Evolutionary conservation across 2,888 invertebrate genomes (phyloP).

Genomic region (Cetonia aurata): DNA sequence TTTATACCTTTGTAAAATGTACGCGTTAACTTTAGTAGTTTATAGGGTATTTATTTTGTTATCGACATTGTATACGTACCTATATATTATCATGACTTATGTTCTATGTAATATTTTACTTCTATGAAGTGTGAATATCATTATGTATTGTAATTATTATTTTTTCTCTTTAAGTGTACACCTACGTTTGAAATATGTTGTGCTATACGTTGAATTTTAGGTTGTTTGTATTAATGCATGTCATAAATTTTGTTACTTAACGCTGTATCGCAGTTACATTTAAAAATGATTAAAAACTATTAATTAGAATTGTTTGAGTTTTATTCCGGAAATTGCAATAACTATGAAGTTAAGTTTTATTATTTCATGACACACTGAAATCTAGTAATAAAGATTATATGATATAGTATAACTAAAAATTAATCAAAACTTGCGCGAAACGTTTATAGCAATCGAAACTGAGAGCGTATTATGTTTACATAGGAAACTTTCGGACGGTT

Average conservation of each 20-base stretch:
- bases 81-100: slow-evolving; percentile 2
- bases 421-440: too few relatives aligned
- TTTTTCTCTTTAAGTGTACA: slow-evolving; percentile 28
- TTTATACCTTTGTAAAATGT: slow-evolving; percentile 37
- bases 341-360: too few relatives aligned
- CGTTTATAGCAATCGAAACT: too few relatives aligned
- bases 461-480: too few relatives aligned
- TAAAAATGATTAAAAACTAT: slow-evolving; percentile 32
- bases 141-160: slow-evolving; percentile 18
- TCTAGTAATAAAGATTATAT: too few relatives aligned
- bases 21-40: slow-evolving; percentile 34
- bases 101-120: slow-evolving; percentile 22
- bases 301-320: neutral
- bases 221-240: slow-evolving; percentile 38
- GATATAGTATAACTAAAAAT: too few relatives aligned
- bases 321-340: too few relatives aligned
- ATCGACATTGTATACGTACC: slow-evolving; percentile 26
- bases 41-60: slow-evolving; percentile 35
- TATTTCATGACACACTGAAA: too few relatives aligned
- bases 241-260: slow-evolving; percentile 32
- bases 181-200: slow-evolving; percentile 4
- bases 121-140: slow-evolving; percentile 33
- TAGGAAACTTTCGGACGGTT: too few relatives aligned
- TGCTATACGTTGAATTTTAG: slow-evolving; percentile 27
- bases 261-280: slow-evolving; percentile 33